These are phyloP conservation scores for Bucorvus abyssinicus DNA, from an alignment of 2,797 vertebrate species.

Conservation along the genomic window DNA sequence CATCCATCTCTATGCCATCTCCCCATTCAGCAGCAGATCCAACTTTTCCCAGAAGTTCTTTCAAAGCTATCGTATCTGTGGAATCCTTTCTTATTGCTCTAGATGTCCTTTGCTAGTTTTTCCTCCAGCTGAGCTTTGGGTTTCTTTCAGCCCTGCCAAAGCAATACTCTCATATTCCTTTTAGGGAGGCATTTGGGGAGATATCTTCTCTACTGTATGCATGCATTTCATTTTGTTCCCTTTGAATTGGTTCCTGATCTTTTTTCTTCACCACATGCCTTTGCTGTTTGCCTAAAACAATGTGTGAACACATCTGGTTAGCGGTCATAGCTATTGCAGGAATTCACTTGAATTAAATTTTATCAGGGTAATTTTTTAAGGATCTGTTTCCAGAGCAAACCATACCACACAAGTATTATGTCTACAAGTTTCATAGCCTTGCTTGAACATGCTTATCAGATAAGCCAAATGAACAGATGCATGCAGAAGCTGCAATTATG, in stretches of 20 bases:
- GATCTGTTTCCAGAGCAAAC: background rate
- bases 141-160: background rate
- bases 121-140: background rate
- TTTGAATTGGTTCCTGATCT: background rate
- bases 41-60: background rate
- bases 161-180: background rate
- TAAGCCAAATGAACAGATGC: background rate
- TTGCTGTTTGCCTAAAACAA: background rate
- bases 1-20: accelerated
- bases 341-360: background rate
- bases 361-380: background rate
- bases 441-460: background rate
- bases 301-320: background rate
- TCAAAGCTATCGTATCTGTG: accelerated
- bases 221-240: background rate
- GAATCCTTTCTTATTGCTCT: background rate
- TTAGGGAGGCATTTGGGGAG: background rate
- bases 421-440: background rate
- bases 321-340: background rate
- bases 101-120: background rate
- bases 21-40: background rate
- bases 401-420: background rate
- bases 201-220: background rate
- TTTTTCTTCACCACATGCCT: background rate
- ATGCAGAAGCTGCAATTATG: background rate